phyloP scores from a whole-genome alignment of 2,797 vertebrate species.

The Synaphobranchus kaupii region DNA sequence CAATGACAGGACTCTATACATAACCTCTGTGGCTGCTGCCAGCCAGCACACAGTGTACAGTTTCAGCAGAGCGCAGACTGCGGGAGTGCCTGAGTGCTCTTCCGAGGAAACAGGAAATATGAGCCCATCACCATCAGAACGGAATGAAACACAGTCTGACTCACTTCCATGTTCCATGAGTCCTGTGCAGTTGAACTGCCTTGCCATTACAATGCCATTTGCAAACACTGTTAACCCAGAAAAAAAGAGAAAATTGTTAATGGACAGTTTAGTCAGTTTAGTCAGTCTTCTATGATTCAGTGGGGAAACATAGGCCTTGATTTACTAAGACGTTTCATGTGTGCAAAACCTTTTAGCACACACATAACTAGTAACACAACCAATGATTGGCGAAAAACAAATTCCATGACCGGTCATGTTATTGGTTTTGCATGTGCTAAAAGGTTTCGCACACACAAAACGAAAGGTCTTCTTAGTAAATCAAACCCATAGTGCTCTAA shows the following conservation, averaged over 20 bases:
- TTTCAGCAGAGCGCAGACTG: constrained; percentile 27
- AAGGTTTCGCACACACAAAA: no score
- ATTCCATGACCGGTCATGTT: no score
- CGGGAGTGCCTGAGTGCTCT: constrained; percentile 18
- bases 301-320: neutral
- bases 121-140: constrained; percentile 1
- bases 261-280: neutral
- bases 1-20: constrained; percentile 40
- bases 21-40: constrained; percentile 33
- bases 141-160: neutral
- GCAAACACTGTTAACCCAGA: no score
- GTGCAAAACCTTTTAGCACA: no score
- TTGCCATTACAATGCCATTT: constrained; percentile 3
- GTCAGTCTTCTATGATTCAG: neutral
- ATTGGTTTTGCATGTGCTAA: no score
- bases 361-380: no score
- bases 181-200: neutral
- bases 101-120: constrained; percentile 26
- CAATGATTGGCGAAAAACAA: no score
- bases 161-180: neutral
- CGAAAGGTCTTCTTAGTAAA: no score
- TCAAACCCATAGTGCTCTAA: neutral
- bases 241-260: neutral
- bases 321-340: no score
- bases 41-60: constrained; percentile 32